These are phyloP conservation scores for Amphiprion percula DNA, from an alignment of 2,113 vertebrate species.

Conservation along the genomic window DNA sequence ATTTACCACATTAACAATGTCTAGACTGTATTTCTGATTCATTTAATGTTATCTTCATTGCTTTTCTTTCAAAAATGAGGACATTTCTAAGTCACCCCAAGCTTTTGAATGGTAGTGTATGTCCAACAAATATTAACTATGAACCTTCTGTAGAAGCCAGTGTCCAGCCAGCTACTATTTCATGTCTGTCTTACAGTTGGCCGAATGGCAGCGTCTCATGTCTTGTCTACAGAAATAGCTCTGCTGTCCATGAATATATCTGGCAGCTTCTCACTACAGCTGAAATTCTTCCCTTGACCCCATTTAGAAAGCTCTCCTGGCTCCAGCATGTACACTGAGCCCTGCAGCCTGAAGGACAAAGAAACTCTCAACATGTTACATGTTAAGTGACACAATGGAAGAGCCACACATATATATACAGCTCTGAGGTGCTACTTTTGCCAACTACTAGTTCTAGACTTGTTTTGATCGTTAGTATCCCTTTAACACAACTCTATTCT, in stretches of 20 bases:
- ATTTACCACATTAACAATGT: no score
- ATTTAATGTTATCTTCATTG: no score
- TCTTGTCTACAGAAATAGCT: conserved; percentile 74
- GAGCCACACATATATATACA: neutral
- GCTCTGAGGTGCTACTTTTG: neutral
- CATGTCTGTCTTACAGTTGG: conserved; percentile 57
- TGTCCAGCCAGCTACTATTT: neutral
- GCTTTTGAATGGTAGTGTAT: no score
- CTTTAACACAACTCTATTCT: no score
- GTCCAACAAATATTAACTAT: neutral
- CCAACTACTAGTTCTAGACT: no score
- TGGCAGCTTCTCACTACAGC: conserved; percentile 68
- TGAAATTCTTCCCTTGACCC: conserved; percentile 73
- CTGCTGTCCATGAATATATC: conserved; percentile 71
- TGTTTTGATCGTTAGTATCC: no score
- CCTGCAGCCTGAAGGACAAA: conserved; percentile 53
- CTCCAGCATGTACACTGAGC: conserved; percentile 45
- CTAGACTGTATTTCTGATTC: no score
- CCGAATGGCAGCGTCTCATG: conserved; percentile 44
- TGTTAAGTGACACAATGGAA: conserved; percentile 1
- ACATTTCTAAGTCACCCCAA: no score
- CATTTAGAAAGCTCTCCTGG: conserved; percentile 53
- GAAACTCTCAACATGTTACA: neutral
- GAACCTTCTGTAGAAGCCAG: neutral
- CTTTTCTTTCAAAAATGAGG: no score